Percentiles rank a stretch among this genome's conserved stretches.
Evolutionary conservation across 2,113 vertebrate species (phyloP).

Genomic region (Prunella himalayana): DNA sequence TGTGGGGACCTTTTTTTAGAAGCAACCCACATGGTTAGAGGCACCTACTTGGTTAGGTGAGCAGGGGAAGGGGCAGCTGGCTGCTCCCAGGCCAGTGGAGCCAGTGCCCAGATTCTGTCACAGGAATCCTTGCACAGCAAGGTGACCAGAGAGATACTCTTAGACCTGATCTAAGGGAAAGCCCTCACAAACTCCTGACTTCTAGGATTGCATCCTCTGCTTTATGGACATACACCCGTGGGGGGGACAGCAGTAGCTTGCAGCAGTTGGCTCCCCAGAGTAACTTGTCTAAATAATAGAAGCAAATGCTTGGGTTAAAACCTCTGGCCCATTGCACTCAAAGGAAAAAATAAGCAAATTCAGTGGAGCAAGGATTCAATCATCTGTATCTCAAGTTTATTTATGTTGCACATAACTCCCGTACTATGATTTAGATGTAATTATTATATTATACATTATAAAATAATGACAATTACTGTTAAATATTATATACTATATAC

Average conservation of each 20-base stretch:
- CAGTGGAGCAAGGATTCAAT: background rate
- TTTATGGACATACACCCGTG: fast-evolving
- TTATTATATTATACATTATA: background rate
- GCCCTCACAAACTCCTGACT: background rate
- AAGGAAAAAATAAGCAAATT: background rate
- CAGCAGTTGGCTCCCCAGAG: background rate
- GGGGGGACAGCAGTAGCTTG: background rate
- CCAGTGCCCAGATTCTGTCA: background rate
- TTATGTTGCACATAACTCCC: background rate
- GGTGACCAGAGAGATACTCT: background rate
- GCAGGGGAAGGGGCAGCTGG: background rate
- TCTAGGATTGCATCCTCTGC: background rate
- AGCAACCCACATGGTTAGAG: background rate
- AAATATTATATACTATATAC: background rate
- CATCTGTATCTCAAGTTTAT: background rate
- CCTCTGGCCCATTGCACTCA: background rate
- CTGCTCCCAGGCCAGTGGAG: fast-evolving
- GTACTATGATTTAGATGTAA: background rate
- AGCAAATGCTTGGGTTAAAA: background rate
- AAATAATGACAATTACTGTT: background rate
- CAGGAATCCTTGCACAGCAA: background rate
- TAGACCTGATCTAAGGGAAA: background rate
- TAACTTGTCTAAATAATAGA: background rate
- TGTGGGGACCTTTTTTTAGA: constrained; percentile 5
- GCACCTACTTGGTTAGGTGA: background rate